Evolutionary conservation across 2,797 vertebrate genomes (phyloP).

Genomic region (Echeneis naucrates): DNA sequence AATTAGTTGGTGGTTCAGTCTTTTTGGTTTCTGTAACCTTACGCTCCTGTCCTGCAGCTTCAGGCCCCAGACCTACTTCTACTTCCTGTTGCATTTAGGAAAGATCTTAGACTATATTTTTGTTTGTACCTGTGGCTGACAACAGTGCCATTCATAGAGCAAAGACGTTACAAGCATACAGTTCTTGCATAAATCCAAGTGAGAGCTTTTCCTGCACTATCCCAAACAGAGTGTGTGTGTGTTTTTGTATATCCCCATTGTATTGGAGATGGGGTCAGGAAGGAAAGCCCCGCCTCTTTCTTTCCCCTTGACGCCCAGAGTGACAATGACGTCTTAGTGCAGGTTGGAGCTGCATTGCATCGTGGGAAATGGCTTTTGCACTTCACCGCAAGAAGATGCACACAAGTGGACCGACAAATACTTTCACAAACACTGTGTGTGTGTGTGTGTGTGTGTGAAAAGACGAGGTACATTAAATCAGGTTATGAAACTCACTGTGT

Average conservation of each 20-base stretch:
- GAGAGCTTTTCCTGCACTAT: slow-evolving; percentile 47
- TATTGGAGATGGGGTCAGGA: slow-evolving; percentile 78
- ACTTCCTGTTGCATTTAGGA: slow-evolving; percentile 19
- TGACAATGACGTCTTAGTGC: slow-evolving; percentile 63
- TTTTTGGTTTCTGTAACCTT: too few relatives aligned
- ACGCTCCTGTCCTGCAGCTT: accelerated
- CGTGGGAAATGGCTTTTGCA: slow-evolving; percentile 75
- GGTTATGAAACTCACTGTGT: slow-evolving; percentile 39
- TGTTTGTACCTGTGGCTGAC: slow-evolving; percentile 12
- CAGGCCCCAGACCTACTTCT: background rate
- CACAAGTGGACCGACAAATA: background rate
- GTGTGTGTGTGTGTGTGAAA: background rate
- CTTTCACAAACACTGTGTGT: background rate
- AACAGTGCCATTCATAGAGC: slow-evolving; percentile 37
- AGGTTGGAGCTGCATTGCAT: slow-evolving; percentile 59
- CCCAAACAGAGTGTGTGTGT: slow-evolving; percentile 30
- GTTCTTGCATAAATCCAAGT: slow-evolving; percentile 32
- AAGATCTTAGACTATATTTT: background rate
- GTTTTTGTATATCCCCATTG: slow-evolving; percentile 75
- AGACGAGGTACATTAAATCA: slow-evolving; percentile 29
- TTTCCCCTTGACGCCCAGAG: slow-evolving; percentile 66
- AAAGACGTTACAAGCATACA: slow-evolving; percentile 22
- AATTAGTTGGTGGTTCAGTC: too few relatives aligned
- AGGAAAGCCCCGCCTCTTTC: slow-evolving; percentile 79
- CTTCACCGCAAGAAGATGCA: slow-evolving; percentile 27